Conservation (phyloP, 2,888 invertebrate species). For the Metacarcinus magister region DNA sequence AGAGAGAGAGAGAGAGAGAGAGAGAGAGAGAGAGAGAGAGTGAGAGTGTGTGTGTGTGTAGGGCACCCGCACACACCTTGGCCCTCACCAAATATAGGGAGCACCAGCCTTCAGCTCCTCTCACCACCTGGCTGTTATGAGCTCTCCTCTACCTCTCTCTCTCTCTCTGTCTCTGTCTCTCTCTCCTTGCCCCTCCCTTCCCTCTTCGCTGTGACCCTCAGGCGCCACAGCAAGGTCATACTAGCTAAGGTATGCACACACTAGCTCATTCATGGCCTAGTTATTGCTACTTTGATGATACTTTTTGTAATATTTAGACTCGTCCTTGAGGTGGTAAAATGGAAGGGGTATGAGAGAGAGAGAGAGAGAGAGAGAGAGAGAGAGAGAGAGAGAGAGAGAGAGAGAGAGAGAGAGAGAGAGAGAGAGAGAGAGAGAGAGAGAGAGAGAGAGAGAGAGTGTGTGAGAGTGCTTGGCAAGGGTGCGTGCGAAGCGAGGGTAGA, state of each 20-base stretch:
- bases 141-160: neutral
- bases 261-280: neutral
- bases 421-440: slow-evolving; percentile 39
- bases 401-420: slow-evolving; percentile 28
- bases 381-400: neutral
- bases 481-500: slow-evolving; percentile 45
- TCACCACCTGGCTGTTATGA: slow-evolving; percentile 26
- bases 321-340: too few relatives aligned
- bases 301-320: too few relatives aligned
- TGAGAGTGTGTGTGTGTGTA: slow-evolving; percentile 51
- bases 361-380: neutral
- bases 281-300: neutral
- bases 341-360: neutral
- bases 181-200: neutral
- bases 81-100: slow-evolving; percentile 60
- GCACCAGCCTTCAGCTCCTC: neutral
- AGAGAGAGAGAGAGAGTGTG: slow-evolving; percentile 40
- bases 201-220: neutral
- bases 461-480: slow-evolving; percentile 19
- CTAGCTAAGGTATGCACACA: too few relatives aligned
- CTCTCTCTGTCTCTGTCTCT: slow-evolving; percentile 21
- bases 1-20: slow-evolving; percentile 57
- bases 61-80: neutral
- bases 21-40: slow-evolving; percentile 64
- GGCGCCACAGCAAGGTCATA: neutral